Percentiles rank a stretch among this genome's conserved stretches.
Evolutionary conservation across 2,113 vertebrate genomes (phyloP).

Genomic region (Dryoscopus gambensis): DNA sequence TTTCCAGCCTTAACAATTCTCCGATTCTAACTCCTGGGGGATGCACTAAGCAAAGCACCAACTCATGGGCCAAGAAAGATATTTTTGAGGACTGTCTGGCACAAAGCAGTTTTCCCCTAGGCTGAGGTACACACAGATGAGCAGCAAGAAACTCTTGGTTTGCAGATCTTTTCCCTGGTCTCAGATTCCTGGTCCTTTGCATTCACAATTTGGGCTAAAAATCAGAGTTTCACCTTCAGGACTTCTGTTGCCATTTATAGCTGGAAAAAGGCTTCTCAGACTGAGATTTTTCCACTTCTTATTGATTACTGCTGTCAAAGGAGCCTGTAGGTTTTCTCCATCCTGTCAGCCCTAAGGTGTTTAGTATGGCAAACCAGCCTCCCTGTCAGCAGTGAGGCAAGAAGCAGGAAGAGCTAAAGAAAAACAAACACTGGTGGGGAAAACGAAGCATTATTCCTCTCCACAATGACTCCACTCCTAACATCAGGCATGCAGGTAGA

Average conservation of each 20-base stretch:
- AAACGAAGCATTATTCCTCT: background rate
- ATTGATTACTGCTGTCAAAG: slow-evolving; percentile 49
- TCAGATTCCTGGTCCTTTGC: background rate
- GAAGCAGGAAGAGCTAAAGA: background rate
- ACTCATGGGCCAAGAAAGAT: background rate
- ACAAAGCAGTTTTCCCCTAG: background rate
- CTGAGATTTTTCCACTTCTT: slow-evolving; percentile 19
- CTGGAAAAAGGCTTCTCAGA: slow-evolving; percentile 4
- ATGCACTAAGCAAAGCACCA: background rate
- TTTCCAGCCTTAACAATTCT: background rate
- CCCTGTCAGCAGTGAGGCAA: background rate
- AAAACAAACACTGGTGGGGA: background rate
- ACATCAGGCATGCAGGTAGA: background rate
- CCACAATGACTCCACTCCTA: background rate
- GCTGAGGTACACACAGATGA: background rate
- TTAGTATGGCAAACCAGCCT: background rate
- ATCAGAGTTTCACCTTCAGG: background rate
- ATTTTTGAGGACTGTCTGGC: background rate
- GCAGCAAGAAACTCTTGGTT: background rate
- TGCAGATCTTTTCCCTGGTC: background rate
- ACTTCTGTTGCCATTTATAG: background rate
- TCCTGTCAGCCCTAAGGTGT: background rate
- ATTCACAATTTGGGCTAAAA: background rate
- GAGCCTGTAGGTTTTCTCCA: slow-evolving; percentile 11
- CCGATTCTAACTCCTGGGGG: background rate